These are phyloP conservation scores for Drosophila teissieri DNA, from an alignment of 1,140 invertebrate genomes.

Conservation along the genomic window DNA sequence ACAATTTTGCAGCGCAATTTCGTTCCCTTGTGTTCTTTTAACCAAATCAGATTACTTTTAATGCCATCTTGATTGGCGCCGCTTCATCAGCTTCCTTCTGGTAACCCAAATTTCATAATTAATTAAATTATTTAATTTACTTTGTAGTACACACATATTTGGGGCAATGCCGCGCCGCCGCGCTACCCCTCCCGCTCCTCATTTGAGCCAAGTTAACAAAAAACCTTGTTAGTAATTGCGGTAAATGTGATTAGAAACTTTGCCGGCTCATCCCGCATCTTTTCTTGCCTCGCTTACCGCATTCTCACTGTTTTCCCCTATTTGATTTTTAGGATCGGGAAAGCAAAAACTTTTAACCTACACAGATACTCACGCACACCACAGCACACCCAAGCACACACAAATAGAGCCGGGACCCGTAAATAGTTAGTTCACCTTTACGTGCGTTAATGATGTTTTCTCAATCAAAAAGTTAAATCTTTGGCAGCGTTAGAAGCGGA, in stretches of 20 bases:
- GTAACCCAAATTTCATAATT: conserved; percentile 73
- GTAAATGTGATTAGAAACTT: conserved; percentile 83
- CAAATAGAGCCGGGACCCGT: conserved; percentile 41
- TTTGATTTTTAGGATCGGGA: conserved; percentile 79
- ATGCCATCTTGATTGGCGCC: conserved; percentile 60
- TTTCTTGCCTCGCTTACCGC: conserved; percentile 24
- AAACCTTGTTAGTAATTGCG: conserved; percentile 82
- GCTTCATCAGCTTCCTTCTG: conserved; percentile 33
- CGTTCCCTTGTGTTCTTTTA: conserved; percentile 22
- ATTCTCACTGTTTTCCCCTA: conserved; percentile 65
- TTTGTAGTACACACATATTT: conserved; percentile 57
- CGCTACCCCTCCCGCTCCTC: not conserved
- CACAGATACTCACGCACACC: conserved; percentile 28
- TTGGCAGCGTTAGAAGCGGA: conserved; percentile 63
- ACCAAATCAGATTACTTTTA: conserved; percentile 57
- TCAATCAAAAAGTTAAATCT: conserved; percentile 83
- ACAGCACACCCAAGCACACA: not conserved
- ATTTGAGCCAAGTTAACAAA: conserved; percentile 61
- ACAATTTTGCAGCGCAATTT: conserved; percentile 27
- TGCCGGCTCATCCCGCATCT: conserved; percentile 43
- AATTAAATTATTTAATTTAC: conserved; percentile 80
- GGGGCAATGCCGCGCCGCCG: not conserved
- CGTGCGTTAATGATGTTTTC: conserved; percentile 83
- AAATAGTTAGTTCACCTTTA: conserved; percentile 78
- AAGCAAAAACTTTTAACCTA: conserved; percentile 79